Evolutionary conservation across 2,113 vertebrate species (phyloP), one percentile per base, ranked within the genome.

Genomic region (Sprattus sprattus): DNA sequence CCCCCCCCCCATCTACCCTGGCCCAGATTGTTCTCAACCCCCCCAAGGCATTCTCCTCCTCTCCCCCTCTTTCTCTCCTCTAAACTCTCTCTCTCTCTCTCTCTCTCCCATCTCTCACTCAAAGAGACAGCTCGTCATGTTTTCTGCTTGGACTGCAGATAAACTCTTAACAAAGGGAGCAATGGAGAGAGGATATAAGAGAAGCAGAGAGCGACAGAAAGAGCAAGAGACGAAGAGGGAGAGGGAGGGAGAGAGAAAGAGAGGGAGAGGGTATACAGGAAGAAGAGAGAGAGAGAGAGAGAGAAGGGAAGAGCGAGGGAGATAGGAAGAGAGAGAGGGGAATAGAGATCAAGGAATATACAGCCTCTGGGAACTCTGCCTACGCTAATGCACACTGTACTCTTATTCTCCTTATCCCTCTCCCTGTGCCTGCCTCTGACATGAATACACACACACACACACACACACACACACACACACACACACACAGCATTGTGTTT

Each of bases 111-210:
- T 15, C 39, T 83, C 75, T 83, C 84, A 10, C 80, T 90, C 84
- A 57, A 45, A 87, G 83, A 82, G 71, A 87, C 85, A 89, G 85
- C 88, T 87, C 88, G 85, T 90, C 86, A 85, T 86, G 84, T 88
- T 90, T 86, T 90, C 89, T 86, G 86, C 89, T 85, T 87, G 83
- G 45, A 81, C 88, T 88, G 88, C 87, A 88, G 87, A 84, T 87
- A 89, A 85, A 89, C 85, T 85, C 84, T 44, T 67, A 87, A 87
- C 86, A 88, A 87, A 89, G 82, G 81, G 83, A 84, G 86, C 81
- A 86, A 86, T 87, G 16, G 80, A 71, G 82, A 45, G 75, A 89
- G 71, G 52, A 78, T 44, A 54, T n/a, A 60, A 52, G 80, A 52
- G 82, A 10, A 54, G 47, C 57, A 46, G 52, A 82, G 81, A 15